These are phyloP conservation scores for Thaumetopoea pityocampa DNA, from an alignment of 1,140 invertebrate species.

Conservation along the genomic window DNA sequence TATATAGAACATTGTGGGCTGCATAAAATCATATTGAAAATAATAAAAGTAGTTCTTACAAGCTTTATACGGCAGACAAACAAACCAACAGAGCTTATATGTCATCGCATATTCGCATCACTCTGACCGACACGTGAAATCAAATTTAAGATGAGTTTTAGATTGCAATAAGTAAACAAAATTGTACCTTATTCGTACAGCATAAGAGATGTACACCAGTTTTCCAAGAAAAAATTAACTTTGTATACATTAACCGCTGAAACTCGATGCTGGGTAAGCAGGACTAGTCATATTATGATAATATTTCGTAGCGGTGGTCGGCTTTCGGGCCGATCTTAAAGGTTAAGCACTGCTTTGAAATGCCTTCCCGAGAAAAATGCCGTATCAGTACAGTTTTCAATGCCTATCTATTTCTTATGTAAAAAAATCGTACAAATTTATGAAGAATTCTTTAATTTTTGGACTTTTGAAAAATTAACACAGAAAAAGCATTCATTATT, in stretches of 20 bases:
- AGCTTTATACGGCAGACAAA: slow-evolving; percentile 3
- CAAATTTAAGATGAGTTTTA: slow-evolving; percentile 20
- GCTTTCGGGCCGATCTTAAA: slow-evolving; percentile 2
- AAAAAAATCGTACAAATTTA: too few species aligned
- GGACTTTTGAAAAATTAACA: too few species aligned
- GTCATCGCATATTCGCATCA: slow-evolving; percentile 50
- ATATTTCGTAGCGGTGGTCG: slow-evolving; percentile 12
- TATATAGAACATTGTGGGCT: too few species aligned
- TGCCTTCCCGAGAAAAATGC: slow-evolving; percentile 5
- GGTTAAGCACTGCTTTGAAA: slow-evolving; percentile 8
- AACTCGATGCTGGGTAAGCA: slow-evolving; percentile 35
- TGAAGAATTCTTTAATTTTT: too few species aligned
- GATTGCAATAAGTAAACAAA: slow-evolving; percentile 9
- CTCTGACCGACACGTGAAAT: slow-evolving; percentile 42
- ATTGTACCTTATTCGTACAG: slow-evolving; percentile 15
- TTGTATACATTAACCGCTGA: slow-evolving; percentile 41
- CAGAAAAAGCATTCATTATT: too few species aligned
- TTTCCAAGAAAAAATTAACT: neutral
- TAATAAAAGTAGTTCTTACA: slow-evolving; percentile 1
- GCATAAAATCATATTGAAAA: neutral
- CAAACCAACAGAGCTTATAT: slow-evolving; percentile 15
- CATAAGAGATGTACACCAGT: slow-evolving; percentile 5
- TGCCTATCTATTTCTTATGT: too few species aligned
- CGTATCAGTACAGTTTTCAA: too few species aligned
- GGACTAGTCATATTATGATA: slow-evolving; percentile 9